A percentile compares a stretch with the other conserved stretches of the same genome.
Evolutionary conservation across 1,140 invertebrate species (phyloP).

Genomic region (Lordiphosa clarofinis): DNA sequence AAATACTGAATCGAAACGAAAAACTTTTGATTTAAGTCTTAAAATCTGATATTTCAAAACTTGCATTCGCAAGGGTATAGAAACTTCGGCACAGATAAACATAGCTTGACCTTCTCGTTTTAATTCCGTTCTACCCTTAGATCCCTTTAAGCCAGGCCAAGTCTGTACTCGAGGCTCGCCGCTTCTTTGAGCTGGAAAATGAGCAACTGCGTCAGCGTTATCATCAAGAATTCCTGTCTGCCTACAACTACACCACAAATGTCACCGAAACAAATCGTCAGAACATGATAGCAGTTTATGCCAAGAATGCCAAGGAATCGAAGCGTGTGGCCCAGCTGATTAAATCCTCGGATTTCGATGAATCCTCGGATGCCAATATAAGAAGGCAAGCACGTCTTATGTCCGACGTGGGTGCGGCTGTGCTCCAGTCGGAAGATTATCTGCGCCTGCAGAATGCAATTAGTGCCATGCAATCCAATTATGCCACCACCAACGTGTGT

Average conservation of each 20-base stretch:
- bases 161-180: conserved; percentile 33
- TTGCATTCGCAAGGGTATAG: too few species aligned
- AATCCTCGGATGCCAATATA: conserved; percentile 47
- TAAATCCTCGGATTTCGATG: conserved; percentile 28
- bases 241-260: conserved; percentile 67
- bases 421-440: conserved; percentile 48
- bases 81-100: too few species aligned
- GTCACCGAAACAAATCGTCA: conserved; percentile 63
- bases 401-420: conserved; percentile 52
- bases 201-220: conserved; percentile 50
- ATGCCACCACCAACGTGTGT: conserved; percentile 89
- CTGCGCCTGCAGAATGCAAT: conserved; percentile 83
- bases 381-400: conserved; percentile 58
- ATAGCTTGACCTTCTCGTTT: too few species aligned
- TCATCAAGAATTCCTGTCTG: conserved; percentile 41
- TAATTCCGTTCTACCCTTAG: conserved; percentile 5
- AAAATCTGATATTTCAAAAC: too few species aligned
- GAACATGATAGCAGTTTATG: conserved; percentile 57
- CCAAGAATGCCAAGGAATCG: conserved; percentile 48
- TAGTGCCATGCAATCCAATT: conserved; percentile 88
- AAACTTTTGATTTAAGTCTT: too few species aligned
- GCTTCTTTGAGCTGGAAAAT: conserved; percentile 63
- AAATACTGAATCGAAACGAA: too few species aligned
- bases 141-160: conserved; percentile 19
- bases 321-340: conserved; percentile 53